Evolutionary conservation across 2,113 vertebrate genomes (phyloP).

Genomic region (Pardalotus punctatus): DNA sequence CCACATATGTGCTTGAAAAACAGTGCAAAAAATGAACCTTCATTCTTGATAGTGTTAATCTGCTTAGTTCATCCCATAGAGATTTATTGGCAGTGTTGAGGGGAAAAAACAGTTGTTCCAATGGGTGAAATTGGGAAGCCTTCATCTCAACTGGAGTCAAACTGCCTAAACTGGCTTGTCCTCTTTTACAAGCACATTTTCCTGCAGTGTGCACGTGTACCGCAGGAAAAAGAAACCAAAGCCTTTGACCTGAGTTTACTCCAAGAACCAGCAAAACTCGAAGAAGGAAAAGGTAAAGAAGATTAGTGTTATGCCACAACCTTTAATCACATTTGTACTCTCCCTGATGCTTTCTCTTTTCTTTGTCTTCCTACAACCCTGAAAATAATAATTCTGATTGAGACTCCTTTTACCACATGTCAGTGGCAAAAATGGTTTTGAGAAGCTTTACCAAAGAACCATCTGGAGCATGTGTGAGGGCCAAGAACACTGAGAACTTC

Average conservation of each 20-base stretch:
- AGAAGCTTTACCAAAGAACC: conserved; percentile 12
- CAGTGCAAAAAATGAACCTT: neutral
- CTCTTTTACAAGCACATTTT: neutral
- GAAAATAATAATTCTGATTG: neutral
- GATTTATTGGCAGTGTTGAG: neutral
- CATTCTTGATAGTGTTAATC: neutral
- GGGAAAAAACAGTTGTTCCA: accelerated
- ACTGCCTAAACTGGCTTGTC: neutral
- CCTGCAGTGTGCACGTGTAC: neutral
- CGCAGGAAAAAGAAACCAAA: neutral
- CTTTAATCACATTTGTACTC: neutral
- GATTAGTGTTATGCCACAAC: neutral
- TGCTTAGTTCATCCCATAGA: neutral
- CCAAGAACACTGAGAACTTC: neutral
- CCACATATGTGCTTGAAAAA: neutral
- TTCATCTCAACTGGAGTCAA: neutral
- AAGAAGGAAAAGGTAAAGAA: neutral
- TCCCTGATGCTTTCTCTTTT: neutral
- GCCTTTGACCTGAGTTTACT: neutral
- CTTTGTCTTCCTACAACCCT: neutral
- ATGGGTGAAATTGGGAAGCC: neutral
- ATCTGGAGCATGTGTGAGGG: neutral
- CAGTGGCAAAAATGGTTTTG: neutral
- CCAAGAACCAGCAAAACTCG: neutral
- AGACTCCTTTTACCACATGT: neutral